Base-by-base conservation (phyloP, 2,113 vertebrate genomes). In the Campylomormyrus numenius region DNA sequence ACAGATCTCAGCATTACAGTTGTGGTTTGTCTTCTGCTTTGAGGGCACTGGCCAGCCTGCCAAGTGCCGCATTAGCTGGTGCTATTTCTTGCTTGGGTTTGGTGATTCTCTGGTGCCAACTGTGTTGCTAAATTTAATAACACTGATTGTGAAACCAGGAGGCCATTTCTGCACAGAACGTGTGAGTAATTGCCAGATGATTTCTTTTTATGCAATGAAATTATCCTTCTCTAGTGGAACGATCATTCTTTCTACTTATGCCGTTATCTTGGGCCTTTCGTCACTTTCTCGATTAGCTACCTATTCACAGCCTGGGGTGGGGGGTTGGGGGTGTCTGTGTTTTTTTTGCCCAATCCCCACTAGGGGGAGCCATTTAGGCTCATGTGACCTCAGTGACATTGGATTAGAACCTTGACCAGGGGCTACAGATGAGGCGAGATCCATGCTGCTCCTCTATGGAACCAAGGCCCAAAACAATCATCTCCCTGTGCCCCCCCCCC, bases 101-200 rank as follows among this genome's bases (percentile, higher is more conserved):
- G 74, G 31, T 80, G 35, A 80, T 35, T 80, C 74, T 80, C 39
- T 80, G 35, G 35, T 42, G 74, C 35, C 74, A 80, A 42, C 13
- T 80, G 74, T 80, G 74, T n/a, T 80, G 74, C 74, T 80, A 80
- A 80, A 80, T 80, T 80, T 80, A 80, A 19, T 80, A 42, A 39
- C 74, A 80, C 74, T 80, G 31, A 80, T 80, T 42, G 74, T 80
- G 35, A 80, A 77, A 42, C 74, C 74, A 42, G 35, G 74, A 80
- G 74, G 15, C 74, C 35, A 42, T 42, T 42, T 80, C 74, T 80
- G 35, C 4, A 39, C n/a, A 80, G 35, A 42, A 77, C 39, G 15
- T 80, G 35, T 77, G 35, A 77, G 17, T 42, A 39, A 80, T 19
- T 80, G 35, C 35, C 10, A 42, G 15, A 80, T 39, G 9, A 80